Percentiles rank a stretch among this genome's conserved stretches.
Conservation (phyloP, 2,113 vertebrate species). For the Aldabrachelys gigantea region DNA sequence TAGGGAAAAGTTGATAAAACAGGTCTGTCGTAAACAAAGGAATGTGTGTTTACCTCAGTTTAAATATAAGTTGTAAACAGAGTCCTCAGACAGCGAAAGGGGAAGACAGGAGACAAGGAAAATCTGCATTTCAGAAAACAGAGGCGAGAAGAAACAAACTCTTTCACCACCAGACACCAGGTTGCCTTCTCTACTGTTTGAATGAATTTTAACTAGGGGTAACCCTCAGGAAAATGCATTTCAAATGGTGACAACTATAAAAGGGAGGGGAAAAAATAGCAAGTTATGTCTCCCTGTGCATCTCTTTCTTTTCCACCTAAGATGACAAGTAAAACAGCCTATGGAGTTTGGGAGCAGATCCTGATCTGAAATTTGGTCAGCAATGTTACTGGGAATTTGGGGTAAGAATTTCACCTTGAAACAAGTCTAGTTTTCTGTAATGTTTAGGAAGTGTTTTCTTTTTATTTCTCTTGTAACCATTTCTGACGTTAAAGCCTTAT, state of each 20-base stretch:
- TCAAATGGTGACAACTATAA: no score
- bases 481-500: background rate
- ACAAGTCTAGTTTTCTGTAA: background rate
- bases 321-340: background rate
- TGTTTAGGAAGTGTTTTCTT: background rate
- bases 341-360: background rate
- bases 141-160: no score
- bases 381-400: background rate
- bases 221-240: no score
- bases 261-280: no score
- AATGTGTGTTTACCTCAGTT: background rate
- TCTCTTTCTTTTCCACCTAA: no score
- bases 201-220: no score
- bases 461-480: background rate
- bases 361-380: background rate
- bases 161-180: no score
- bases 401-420: background rate
- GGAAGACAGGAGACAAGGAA: background rate
- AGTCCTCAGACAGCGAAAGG: background rate
- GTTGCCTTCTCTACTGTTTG: no score
- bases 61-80: background rate
- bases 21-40: background rate
- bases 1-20: background rate
- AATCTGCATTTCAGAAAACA: no score
- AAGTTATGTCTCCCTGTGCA: no score